Base-by-base conservation (phyloP, 2,888 invertebrate species). In the Barypeithes pellucidus region DNA sequence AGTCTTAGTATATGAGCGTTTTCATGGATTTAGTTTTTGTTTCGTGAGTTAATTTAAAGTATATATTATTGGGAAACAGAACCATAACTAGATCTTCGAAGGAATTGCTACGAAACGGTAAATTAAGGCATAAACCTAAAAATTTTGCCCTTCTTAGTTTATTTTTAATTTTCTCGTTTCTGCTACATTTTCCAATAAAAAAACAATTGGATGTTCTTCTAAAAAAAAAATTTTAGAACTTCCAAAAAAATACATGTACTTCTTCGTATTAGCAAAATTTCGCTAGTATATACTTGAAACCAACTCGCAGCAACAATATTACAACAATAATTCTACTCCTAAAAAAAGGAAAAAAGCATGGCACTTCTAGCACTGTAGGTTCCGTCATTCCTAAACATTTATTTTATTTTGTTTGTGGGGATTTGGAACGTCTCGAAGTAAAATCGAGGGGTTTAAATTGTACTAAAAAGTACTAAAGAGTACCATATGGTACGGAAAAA, bases 291-390 rank as follows among this genome's bases (percentile, higher is more conserved):
- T 43, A 63, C 29, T 33, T 47, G 50, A 63, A 63, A 36, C 3
- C 16, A 50, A 36, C 36, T 36, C 50, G 20, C 36, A 36, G 29
- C 63, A 33, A 36, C 24, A 29, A 45, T 20, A 29, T 22, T 29
- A 14, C 0, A 43, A 62, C 45, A 43, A 18, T 29, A 36, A 63
- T n/a, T 47, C 33, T 47, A 47, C 9, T 47, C 63, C 63, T 50
- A 20, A 12, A 45, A 63, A 72, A 29, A 33, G 54, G 54, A 67
- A 66, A n/a, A 45, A 80, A 83, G 86, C 85, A 86, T 86, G 86
- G 86, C 86, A 84, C 85, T 85, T 85, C 84, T 81, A 77, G 77
- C 73, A 82, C 84, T 84, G 83, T 81, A 81, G 85, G 83, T 85
- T 85, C 85, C 85, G 86, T 83, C 83, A 83, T 82, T 83, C 80